A percentile compares a stretch with the other conserved stretches of the same genome.
phyloP scores from a whole-genome alignment of 2,113 vertebrate species.

The Gasterosteus aculeatus region DNA sequence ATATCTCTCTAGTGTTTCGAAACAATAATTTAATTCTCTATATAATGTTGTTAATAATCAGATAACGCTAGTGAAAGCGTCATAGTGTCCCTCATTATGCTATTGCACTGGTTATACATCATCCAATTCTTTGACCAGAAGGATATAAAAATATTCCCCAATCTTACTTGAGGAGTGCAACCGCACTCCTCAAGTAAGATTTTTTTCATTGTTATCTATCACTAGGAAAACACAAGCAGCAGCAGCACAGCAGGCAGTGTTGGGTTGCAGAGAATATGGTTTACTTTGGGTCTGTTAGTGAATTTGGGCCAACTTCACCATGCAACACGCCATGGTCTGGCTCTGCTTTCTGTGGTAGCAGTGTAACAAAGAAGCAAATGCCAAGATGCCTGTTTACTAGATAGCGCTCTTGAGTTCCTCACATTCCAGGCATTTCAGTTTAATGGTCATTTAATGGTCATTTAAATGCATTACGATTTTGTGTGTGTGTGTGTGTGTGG shows the following conservation, averaged over 20 bases:
- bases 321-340: constrained; percentile 20
- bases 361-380: constrained; percentile 27
- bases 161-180: too few relatives aligned
- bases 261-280: constrained; percentile 31
- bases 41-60: too few relatives aligned
- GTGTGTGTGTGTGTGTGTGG: constrained; percentile 12
- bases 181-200: not conserved
- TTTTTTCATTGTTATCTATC: constrained; percentile 37
- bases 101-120: too few relatives aligned
- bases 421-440: constrained; percentile 24
- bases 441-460: constrained; percentile 7
- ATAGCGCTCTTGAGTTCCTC: constrained; percentile 29
- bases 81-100: too few relatives aligned
- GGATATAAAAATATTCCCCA: too few relatives aligned
- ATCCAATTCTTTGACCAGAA: too few relatives aligned
- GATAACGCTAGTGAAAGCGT: too few relatives aligned
- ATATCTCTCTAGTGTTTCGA: too few relatives aligned
- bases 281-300: constrained; percentile 26
- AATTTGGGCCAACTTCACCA: constrained; percentile 32
- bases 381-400: constrained; percentile 42
- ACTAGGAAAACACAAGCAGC: constrained; percentile 25
- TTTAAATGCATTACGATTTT: constrained; percentile 19
- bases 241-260: constrained; percentile 39
- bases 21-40: too few relatives aligned
- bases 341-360: constrained; percentile 23